Conservation (phyloP, 2,113 vertebrate genomes). For the Datnioides undecimradiatus region DNA sequence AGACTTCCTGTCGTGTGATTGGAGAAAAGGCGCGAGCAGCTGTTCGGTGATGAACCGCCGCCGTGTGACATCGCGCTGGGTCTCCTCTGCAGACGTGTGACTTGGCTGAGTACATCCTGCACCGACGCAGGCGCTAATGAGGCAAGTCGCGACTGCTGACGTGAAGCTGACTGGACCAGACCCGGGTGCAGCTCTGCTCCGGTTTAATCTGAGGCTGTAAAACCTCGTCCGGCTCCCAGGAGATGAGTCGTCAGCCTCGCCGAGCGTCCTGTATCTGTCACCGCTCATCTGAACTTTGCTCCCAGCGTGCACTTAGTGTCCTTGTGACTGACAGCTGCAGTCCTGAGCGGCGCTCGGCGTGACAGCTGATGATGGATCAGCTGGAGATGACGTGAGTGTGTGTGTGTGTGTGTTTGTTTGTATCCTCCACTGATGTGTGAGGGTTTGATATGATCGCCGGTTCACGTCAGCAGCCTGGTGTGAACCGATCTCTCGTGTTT, state of each 20-base stretch:
- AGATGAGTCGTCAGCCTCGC: constrained; percentile 14
- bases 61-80: not conserved
- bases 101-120: not conserved
- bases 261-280: not conserved
- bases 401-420: not conserved
- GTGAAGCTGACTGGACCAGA: not conserved
- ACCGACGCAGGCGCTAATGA: not conserved
- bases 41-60: not conserved
- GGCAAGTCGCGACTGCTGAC: not conserved
- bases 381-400: not conserved
- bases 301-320: constrained; percentile 11
- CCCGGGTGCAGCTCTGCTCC: not conserved
- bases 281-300: constrained; percentile 46
- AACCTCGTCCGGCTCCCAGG: not conserved
- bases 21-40: not conserved
- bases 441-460: not conserved
- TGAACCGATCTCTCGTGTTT: not conserved
- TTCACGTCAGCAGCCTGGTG: not conserved
- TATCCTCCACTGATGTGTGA: not conserved
- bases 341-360: not conserved
- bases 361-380: constrained; percentile 36
- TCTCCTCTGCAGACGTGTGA: constrained; percentile 12
- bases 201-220: not conserved
- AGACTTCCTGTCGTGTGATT: not conserved
- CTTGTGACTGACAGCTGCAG: constrained; percentile 31